Evolutionary conservation across 2,797 vertebrate species (phyloP).

Genomic region (Dermochelys coriacea): DNA sequence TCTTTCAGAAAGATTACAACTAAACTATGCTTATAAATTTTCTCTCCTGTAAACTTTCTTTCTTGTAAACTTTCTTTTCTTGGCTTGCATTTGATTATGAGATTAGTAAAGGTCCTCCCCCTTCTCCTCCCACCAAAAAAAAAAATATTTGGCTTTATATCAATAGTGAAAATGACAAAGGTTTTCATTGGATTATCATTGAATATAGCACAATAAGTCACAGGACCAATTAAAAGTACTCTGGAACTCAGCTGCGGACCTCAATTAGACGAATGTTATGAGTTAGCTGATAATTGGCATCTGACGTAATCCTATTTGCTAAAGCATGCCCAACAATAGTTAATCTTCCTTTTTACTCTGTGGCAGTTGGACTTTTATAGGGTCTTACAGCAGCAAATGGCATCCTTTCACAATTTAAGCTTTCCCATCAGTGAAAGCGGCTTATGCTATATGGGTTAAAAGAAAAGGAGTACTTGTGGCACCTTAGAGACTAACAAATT

Average conservation of each 20-base stretch:
- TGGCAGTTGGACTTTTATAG: constrained; percentile 44
- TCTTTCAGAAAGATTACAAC: constrained; percentile 11
- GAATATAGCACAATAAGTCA: constrained; percentile 44
- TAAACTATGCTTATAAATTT: neutral
- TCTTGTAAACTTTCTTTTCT: neutral
- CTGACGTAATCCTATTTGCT: constrained; percentile 65
- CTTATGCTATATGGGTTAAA: neutral
- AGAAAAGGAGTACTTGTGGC: too few species aligned
- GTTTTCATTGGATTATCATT: constrained; percentile 58
- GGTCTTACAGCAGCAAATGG: constrained; percentile 50
- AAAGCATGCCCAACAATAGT: constrained; percentile 45
- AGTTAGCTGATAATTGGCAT: constrained; percentile 62
- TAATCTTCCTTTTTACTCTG: constrained; percentile 57
- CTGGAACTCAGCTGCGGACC: constrained; percentile 16
- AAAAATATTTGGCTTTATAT: constrained; percentile 31
- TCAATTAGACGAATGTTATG: constrained; percentile 36
- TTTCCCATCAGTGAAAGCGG: constrained; percentile 24
- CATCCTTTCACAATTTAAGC: constrained; percentile 39
- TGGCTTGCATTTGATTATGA: neutral
- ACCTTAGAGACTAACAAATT: too few species aligned
- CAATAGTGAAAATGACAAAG: constrained; percentile 35
- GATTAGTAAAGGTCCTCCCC: neutral
- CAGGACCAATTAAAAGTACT: constrained; percentile 61
- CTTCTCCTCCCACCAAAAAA: neutral
- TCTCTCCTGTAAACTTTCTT: neutral